These are phyloP conservation scores for Uria lomvia DNA, from an alignment of 2,113 vertebrate genomes.

Conservation along the genomic window DNA sequence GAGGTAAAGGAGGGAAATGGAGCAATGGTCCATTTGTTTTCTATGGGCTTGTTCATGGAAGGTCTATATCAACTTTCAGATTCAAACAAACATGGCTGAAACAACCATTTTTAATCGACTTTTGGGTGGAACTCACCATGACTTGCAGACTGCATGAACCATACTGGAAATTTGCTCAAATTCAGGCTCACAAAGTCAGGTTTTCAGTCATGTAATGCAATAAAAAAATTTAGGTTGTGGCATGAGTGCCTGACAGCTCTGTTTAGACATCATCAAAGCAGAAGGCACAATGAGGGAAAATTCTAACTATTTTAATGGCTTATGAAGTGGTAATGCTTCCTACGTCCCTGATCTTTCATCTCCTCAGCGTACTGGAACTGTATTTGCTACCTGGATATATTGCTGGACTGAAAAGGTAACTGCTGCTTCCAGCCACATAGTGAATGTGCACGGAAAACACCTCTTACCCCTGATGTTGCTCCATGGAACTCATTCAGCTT, in stretches of 20 bases:
- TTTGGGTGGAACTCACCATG: neutral
- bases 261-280: neutral
- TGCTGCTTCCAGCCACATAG: neutral
- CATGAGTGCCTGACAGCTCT: neutral
- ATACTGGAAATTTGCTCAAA: neutral
- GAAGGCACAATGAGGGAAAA: neutral
- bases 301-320: neutral
- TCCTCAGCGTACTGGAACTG: neutral
- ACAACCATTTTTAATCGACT: neutral
- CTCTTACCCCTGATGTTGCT: conserved; percentile 75
- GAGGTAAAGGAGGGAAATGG: neutral
- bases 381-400: neutral
- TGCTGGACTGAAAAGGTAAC: neutral
- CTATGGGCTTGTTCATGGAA: neutral
- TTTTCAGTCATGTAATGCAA: neutral
- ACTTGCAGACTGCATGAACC: neutral
- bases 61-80: neutral
- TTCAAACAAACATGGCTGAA: neutral
- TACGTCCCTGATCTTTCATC: neutral
- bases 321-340: neutral
- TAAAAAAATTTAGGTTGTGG: neutral
- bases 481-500: conserved; percentile 79
- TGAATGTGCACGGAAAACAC: neutral
- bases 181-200: neutral
- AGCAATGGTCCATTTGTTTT: neutral